Conservation (phyloP, 2,113 vertebrate species). For the Jacana jacana region DNA sequence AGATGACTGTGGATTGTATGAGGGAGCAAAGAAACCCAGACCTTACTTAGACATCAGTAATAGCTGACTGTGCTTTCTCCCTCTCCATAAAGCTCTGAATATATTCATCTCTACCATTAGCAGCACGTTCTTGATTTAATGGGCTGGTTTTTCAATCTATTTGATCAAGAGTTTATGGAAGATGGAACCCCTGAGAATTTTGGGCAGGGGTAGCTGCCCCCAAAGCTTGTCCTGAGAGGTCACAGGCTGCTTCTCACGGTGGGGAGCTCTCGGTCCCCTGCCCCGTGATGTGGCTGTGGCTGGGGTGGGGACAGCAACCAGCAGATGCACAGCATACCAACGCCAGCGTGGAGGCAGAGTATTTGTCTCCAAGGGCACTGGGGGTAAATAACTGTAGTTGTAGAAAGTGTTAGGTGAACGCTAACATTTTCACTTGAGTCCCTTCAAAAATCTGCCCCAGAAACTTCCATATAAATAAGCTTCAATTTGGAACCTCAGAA, state of each 20-base stretch:
- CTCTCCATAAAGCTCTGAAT: background rate
- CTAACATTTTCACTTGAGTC: background rate
- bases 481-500: background rate
- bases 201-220: fast-evolving
- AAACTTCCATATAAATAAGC: background rate
- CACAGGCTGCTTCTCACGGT: fast-evolving
- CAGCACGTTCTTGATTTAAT: background rate
- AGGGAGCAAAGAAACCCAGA: background rate
- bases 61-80: background rate
- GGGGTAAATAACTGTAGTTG: background rate
- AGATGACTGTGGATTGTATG: background rate
- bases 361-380: constrained; percentile 29
- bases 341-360: background rate
- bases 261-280: background rate
- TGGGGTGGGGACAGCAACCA: constrained; percentile 5
- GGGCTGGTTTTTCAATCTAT: background rate
- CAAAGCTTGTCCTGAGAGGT: background rate
- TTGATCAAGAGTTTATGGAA: background rate
- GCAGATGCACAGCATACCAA: constrained; percentile 42
- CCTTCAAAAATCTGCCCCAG: background rate
- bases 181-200: background rate
- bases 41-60: background rate
- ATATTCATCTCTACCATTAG: background rate
- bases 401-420: background rate
- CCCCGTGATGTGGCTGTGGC: background rate